These are phyloP conservation scores for Zeuzera pyrina DNA, from an alignment of 2,888 invertebrate species.

Conservation along the genomic window DNA sequence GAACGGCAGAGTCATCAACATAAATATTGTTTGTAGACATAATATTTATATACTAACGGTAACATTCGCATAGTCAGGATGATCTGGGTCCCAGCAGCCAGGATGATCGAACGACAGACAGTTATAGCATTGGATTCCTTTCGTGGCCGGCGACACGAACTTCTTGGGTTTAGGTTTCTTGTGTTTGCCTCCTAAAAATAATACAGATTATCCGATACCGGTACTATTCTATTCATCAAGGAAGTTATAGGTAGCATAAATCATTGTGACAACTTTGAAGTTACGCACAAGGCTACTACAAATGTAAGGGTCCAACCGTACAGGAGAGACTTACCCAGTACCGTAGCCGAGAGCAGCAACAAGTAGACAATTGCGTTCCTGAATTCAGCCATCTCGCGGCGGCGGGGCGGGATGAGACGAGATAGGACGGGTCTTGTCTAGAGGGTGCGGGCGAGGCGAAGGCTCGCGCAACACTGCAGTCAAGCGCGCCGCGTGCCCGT, in stretches of 20 bases:
- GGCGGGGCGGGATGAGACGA: background rate
- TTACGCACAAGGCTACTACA: too few relatives aligned
- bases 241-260: too few relatives aligned
- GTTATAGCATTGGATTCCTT: slow-evolving; percentile 64
- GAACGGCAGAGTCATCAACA: too few relatives aligned
- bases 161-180: slow-evolving; percentile 58
- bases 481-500: slow-evolving; percentile 14
- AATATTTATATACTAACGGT: slow-evolving; percentile 52
- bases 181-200: slow-evolving; percentile 37
- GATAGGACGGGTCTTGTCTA: too few relatives aligned
- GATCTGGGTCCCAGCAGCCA: slow-evolving; percentile 67
- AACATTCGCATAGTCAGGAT: slow-evolving; percentile 58
- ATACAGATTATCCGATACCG: background rate
- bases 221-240: too few relatives aligned
- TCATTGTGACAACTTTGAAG: too few relatives aligned
- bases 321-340: slow-evolving; percentile 31
- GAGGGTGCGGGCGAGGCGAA: slow-evolving; percentile 3
- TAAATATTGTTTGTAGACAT: too few relatives aligned
- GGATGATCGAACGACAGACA: slow-evolving; percentile 64
- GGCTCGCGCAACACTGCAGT: slow-evolving; percentile 10
- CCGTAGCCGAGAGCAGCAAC: slow-evolving; percentile 37
- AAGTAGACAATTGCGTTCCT: slow-evolving; percentile 33
- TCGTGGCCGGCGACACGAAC: slow-evolving; percentile 46
- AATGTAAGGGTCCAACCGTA: slow-evolving; percentile 1
- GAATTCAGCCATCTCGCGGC: slow-evolving; percentile 25